Evolutionary conservation across 1,140 invertebrate species (phyloP), one percentile per base, ranked within the genome.

Genomic region (Megalopta genalis): DNA sequence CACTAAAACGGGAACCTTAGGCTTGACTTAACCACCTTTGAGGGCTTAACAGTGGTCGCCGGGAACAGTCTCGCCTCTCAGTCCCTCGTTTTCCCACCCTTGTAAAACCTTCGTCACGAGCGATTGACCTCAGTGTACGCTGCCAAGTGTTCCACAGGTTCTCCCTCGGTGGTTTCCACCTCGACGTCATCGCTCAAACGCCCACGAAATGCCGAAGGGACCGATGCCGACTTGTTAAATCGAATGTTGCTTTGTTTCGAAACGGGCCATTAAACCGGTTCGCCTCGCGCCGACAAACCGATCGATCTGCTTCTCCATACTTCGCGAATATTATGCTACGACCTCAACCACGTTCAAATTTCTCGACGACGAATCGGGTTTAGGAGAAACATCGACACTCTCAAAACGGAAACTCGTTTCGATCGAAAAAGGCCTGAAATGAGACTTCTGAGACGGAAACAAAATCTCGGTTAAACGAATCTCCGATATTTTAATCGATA

Each of bases 131-230:
- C 70, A 25, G 77, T 73, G 59, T 80, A 67, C 70, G 81, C 54
- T 80, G 81, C 81, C 81, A 82, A 82, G 81, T 74, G 81, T 65
- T 80, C 81, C 70, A 82, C 77, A 82, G 81, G 81, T 82, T 82
- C 81, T 81, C 76, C 80, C 75, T 67, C 75, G 67, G 62, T 72
- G 74, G 75, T 81, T 81, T 74, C 66, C 80, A 71, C 80, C 68
- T 57, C 77, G 52, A 59, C 75, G 52, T 81, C 80, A 78, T 81
- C 80, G 80, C 39, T 81, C 67, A 81, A 78, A 71, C 60, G 14
- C 39, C 62, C 74, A 42, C 73, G 62, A 66, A 78, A 70, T 39
- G 80, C 74, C 75, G 60, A 57, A 77, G 46, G 74, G 67, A 60
- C 49, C 32, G 8, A 25, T 2, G n/a, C 59, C 59, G 67, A 27